Evolutionary conservation across 2,888 invertebrate genomes (phyloP).

Genomic region (Xanthia icteritia): DNA sequence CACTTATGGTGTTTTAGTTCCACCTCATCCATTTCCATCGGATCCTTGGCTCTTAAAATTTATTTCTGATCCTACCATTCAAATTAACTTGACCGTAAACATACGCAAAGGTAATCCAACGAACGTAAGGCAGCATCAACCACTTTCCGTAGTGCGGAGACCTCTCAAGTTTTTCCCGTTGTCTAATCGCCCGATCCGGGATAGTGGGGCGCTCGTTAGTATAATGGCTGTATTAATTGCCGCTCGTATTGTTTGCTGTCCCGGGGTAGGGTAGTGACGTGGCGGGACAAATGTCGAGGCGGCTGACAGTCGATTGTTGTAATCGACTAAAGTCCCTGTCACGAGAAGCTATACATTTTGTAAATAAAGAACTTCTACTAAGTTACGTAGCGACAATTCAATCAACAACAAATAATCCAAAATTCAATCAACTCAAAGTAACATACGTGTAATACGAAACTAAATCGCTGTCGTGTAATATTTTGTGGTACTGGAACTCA

Average conservation of each 20-base stretch:
- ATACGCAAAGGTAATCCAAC: constrained; percentile 41
- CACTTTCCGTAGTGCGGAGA: constrained; percentile 39
- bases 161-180: constrained; percentile 75
- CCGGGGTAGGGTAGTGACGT: constrained; percentile 62
- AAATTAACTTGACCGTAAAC: constrained; percentile 21
- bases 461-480: too few species aligned
- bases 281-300: constrained; percentile 36
- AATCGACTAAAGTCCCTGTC: background rate
- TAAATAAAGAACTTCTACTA: too few species aligned
- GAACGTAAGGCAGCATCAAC: constrained; percentile 49
- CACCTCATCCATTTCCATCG: too few species aligned
- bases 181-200: constrained; percentile 75
- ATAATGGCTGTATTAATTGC: constrained; percentile 86
- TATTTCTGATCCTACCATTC: background rate
- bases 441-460: too few species aligned
- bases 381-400: too few species aligned
- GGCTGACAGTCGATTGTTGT: constrained; percentile 49
- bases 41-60: background rate
- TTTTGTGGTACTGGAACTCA: too few species aligned
- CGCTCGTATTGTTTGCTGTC: constrained; percentile 77
- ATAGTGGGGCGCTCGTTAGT: constrained; percentile 77
- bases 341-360: too few species aligned
- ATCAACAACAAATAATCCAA: too few species aligned
- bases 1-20: background rate
- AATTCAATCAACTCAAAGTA: too few species aligned